These are phyloP conservation scores for Leptopilina myrica DNA, from an alignment of 2,888 invertebrate genomes.

Conservation along the genomic window DNA sequence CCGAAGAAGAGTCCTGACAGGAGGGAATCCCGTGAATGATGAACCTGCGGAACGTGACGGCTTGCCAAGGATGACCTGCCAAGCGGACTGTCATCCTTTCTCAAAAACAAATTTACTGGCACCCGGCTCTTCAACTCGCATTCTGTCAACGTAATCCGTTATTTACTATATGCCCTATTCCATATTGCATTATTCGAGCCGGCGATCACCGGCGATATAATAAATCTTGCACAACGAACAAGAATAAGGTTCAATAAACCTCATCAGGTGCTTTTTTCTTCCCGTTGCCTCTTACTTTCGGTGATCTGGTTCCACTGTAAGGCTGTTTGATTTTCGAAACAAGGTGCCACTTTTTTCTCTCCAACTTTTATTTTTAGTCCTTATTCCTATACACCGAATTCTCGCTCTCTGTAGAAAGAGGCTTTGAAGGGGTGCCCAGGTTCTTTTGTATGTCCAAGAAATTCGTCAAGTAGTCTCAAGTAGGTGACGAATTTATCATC, in stretches of 20 bases:
- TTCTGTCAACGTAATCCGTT: constrained; percentile 21
- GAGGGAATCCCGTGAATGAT: constrained; percentile 37
- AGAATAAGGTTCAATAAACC: constrained; percentile 23
- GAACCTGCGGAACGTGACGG: constrained; percentile 28
- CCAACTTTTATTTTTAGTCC: no score
- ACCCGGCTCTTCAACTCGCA: constrained; percentile 14
- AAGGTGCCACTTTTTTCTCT: no score
- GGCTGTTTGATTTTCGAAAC: neutral
- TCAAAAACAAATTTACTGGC: constrained; percentile 28
- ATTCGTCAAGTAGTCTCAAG: no score
- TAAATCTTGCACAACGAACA: constrained; percentile 18
- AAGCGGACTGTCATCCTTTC: constrained; percentile 21
- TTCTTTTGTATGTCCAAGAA: no score
- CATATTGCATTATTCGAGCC: neutral
- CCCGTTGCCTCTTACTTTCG: neutral
- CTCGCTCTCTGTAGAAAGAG: neutral
- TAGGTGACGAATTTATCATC: no score
- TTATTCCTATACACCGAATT: neutral
- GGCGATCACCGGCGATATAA: neutral
- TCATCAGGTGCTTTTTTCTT: neutral
- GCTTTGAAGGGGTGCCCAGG: no score
- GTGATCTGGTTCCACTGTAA: neutral
- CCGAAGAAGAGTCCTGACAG: constrained; percentile 7
- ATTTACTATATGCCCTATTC: constrained; percentile 33
- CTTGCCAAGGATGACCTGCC: constrained; percentile 35